Conservation (phyloP, 2,113 vertebrate species). For the Hepsetus odoe region DNA sequence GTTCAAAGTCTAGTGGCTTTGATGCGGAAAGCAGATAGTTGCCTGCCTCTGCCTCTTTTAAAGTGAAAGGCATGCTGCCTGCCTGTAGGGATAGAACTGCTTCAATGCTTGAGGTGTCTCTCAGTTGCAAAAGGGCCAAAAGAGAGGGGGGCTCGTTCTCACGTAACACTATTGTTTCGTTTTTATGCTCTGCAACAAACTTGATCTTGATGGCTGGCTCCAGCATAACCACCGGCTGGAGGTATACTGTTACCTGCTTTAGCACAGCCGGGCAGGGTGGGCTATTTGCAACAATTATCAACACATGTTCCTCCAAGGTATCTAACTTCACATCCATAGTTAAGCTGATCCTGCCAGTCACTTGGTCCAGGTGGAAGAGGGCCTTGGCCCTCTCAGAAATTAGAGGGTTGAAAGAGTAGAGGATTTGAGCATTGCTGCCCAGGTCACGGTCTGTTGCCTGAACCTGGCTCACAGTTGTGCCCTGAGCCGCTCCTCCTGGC, state of each 20-base stretch:
- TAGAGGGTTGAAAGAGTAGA: conserved; percentile 73
- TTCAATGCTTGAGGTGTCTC: conserved; percentile 63
- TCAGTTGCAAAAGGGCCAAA: conserved; percentile 73
- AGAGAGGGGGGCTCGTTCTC: conserved; percentile 75
- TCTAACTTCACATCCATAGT: conserved; percentile 61
- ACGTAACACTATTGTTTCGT: conserved; percentile 71
- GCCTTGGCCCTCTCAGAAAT: conserved; percentile 66
- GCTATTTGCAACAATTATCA: conserved; percentile 71
- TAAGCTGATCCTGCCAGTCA: conserved; percentile 70
- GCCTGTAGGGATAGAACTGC: conserved; percentile 68
- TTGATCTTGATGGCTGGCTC: conserved; percentile 69
- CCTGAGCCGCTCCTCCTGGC: conserved; percentile 59
- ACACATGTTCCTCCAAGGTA: conserved; percentile 65
- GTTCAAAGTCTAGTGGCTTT: conserved; percentile 76
- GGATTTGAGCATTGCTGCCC: conserved; percentile 69
- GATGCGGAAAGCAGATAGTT: conserved; percentile 79
- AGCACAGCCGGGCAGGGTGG: conserved; percentile 68
- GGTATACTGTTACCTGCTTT: conserved; percentile 69
- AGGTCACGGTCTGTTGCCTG: conserved; percentile 71
- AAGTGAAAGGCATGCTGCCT: conserved; percentile 69
- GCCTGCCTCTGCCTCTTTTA: conserved; percentile 71
- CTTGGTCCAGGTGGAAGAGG: conserved; percentile 70
- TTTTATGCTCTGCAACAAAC: conserved; percentile 73
- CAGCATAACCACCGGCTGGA: conserved; percentile 62
- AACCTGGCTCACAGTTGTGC: conserved; percentile 66